Conservation (phyloP, 2,888 invertebrate species). For the Cryptosula pallasiana region DNA sequence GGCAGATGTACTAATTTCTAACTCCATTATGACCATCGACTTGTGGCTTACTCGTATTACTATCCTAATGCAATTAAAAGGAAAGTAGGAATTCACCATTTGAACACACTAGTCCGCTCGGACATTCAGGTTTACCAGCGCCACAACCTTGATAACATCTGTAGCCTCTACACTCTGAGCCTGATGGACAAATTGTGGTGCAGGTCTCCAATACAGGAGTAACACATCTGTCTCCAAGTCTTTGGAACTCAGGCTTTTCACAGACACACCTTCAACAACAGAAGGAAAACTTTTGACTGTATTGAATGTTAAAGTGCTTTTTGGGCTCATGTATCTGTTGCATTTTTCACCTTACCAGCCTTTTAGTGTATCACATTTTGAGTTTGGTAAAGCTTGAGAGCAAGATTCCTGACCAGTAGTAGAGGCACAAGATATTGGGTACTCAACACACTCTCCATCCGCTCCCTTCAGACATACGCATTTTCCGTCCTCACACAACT, state of each 20-base stretch:
- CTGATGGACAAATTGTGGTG: background rate
- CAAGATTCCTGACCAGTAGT: background rate
- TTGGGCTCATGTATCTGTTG: background rate
- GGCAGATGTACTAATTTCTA: too few species aligned
- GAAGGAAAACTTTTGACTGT: background rate
- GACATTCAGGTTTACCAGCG: background rate
- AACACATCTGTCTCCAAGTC: background rate
- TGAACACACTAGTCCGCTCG: background rate
- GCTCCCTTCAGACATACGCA: background rate
- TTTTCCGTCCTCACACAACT: background rate
- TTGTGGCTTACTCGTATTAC: too few species aligned
- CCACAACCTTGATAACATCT: background rate
- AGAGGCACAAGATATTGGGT: background rate
- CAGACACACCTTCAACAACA: background rate
- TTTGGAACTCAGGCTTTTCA: background rate
- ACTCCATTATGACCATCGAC: too few species aligned
- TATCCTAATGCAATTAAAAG: too few species aligned
- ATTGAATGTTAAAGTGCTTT: background rate
- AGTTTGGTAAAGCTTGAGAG: background rate
- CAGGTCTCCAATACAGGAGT: background rate
- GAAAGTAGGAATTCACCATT: too few species aligned
- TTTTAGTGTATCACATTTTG: background rate
- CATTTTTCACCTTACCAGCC: background rate
- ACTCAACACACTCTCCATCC: background rate
- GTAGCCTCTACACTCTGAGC: conserved; percentile 4